Conservation (phyloP, 2,113 vertebrate species). For the Mionectes macconnelli region DNA sequence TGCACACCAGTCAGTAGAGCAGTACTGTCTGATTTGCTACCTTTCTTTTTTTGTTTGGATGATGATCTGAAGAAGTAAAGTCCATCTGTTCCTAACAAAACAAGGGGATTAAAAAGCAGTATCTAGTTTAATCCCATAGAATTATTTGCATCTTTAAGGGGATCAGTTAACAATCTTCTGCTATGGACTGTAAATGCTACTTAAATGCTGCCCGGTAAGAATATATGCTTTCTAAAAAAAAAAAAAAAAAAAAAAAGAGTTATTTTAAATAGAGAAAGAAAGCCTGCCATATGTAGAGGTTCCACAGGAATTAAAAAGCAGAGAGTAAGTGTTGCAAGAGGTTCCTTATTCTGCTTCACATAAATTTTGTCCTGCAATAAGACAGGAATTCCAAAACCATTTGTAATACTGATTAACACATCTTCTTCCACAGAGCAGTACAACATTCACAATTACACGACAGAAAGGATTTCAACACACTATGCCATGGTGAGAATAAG, state of each 20-base stretch:
- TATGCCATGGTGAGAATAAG: not conserved
- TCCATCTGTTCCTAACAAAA: constrained; percentile 86
- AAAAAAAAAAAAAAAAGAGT: not conserved
- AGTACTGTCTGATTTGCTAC: constrained; percentile 71
- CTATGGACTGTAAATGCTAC: not conserved
- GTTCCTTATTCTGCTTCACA: not conserved
- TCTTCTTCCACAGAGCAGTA: not conserved
- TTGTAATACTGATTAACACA: not conserved
- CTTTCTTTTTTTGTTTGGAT: constrained; percentile 92
- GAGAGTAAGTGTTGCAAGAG: not conserved
- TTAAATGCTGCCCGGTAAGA: not conserved
- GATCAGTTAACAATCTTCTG: not conserved
- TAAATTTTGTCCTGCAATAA: not conserved
- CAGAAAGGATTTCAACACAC: not conserved
- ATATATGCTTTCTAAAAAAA: not conserved
- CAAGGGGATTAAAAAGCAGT: constrained; percentile 60
- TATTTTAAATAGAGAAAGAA: not conserved
- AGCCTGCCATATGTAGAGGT: not conserved
- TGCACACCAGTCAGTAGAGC: constrained; percentile 12
- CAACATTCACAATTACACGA: not conserved
- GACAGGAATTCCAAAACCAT: not conserved
- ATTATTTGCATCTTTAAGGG: not conserved
- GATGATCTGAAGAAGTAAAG: constrained; percentile 92
- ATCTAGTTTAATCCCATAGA: not conserved
- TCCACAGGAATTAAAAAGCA: not conserved